Conservation (phyloP, 2,888 invertebrate genomes). For the Aleiodes alternator region DNA sequence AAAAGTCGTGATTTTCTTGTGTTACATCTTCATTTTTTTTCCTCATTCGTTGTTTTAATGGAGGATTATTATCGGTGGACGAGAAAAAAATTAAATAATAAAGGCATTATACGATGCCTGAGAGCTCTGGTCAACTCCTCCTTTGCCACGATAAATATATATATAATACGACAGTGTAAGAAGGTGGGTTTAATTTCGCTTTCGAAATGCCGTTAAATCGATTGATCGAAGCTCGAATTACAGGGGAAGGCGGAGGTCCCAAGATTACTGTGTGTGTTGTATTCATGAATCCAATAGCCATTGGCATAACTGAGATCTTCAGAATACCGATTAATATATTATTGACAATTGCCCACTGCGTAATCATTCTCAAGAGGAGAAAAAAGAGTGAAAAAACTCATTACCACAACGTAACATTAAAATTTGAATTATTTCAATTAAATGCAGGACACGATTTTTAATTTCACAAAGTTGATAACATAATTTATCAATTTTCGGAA, state of each 20-base stretch:
- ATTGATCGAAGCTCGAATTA: conserved; percentile 59
- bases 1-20: conserved; percentile 21
- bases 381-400: conserved; percentile 1
- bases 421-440: too few species aligned
- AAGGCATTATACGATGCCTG: conserved; percentile 25
- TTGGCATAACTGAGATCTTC: conserved; percentile 43
- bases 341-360: conserved; percentile 16
- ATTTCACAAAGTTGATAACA: not conserved
- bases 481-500: not conserved
- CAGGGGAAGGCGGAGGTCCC: conserved; percentile 46
- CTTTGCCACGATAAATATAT: conserved; percentile 25
- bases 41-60: not conserved
- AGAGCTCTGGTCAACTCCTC: conserved; percentile 23
- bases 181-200: conserved; percentile 60
- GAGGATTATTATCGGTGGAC: not conserved
- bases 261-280: conserved; percentile 8
- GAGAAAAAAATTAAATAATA: not conserved
- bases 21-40: not conserved
- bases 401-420: conserved; percentile 1
- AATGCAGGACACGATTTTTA: too few species aligned
- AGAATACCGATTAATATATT: conserved; percentile 41
- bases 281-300: conserved; percentile 31
- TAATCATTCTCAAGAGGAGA: not conserved
- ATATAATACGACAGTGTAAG: conserved; percentile 32
- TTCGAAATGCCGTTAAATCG: conserved; percentile 58